These are phyloP conservation scores for Peribatodes rhomboidaria DNA, from an alignment of 2,888 invertebrate genomes.

Conservation along the genomic window DNA sequence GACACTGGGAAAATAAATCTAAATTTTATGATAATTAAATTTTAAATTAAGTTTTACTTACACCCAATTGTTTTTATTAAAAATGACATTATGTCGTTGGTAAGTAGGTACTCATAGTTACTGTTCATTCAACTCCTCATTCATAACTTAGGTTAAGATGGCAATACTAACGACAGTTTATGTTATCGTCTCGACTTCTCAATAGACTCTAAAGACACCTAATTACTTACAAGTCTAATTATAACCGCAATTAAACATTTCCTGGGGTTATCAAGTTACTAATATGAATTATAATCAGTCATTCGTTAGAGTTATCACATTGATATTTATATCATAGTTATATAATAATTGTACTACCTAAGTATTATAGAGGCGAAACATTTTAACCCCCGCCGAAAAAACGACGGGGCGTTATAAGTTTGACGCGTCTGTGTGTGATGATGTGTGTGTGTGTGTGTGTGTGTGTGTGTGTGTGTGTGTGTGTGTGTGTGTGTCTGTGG, in stretches of 20 bases:
- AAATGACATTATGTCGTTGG: no score
- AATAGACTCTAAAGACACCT: slow-evolving; percentile 12
- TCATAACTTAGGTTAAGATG: background rate
- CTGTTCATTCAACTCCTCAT: background rate
- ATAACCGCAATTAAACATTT: slow-evolving; percentile 2
- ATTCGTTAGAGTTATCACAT: background rate
- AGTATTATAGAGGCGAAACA: no score
- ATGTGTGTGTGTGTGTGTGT: no score
- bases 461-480: no score
- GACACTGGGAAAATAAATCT: no score
- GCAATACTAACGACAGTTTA: background rate
- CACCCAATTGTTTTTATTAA: no score
- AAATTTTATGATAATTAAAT: no score
- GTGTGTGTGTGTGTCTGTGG: no score
- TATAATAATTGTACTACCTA: background rate
- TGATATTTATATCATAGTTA: background rate
- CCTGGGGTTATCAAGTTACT: slow-evolving; percentile 14
- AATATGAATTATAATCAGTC: background rate
- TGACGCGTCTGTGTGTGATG: no score
- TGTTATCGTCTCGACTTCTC: background rate
- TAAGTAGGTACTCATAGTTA: background rate
- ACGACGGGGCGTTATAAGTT: no score
- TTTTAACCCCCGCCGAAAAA: no score
- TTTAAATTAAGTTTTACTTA: no score
- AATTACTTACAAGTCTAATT: slow-evolving; percentile 13